These are phyloP conservation scores for Malthinus flaveolus DNA, from an alignment of 2,888 invertebrate species.

Conservation along the genomic window DNA sequence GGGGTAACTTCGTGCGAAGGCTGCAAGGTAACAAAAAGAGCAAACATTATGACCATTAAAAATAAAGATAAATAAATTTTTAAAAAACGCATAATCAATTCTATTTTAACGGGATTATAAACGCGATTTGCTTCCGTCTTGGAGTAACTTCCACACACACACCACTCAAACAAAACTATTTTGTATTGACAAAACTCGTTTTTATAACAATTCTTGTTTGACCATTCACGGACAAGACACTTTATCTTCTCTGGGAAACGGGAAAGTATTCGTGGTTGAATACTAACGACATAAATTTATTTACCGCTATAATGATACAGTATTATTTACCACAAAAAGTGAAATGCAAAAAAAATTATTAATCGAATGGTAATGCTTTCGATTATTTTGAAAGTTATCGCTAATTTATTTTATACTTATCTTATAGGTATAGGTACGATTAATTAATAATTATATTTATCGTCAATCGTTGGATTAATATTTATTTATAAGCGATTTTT, in stretches of 20 bases:
- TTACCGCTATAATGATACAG: not conserved
- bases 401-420: too few relatives aligned
- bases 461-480: too few relatives aligned
- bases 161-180: not conserved
- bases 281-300: not conserved
- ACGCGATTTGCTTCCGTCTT: slow-evolving; percentile 8
- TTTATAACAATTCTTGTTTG: slow-evolving; percentile 10
- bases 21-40: slow-evolving; percentile 76
- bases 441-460: too few relatives aligned
- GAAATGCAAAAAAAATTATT: too few relatives aligned
- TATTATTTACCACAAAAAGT: not conserved
- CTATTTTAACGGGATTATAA: slow-evolving; percentile 8
- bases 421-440: too few relatives aligned
- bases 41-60: not conserved
- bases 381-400: too few relatives aligned
- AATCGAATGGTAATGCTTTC: too few relatives aligned
- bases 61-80: not conserved
- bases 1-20: slow-evolving; percentile 98
- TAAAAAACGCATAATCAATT: not conserved
- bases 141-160: too few relatives aligned
- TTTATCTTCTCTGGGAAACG: not conserved
- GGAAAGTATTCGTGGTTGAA: slow-evolving; percentile 3
- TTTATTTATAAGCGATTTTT: too few relatives aligned
- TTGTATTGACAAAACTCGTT: slow-evolving; percentile 22
- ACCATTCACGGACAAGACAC: slow-evolving; percentile 15